phyloP scores from a whole-genome alignment of 2,797 vertebrate genomes.

The Aotus griseimembra region DNA sequence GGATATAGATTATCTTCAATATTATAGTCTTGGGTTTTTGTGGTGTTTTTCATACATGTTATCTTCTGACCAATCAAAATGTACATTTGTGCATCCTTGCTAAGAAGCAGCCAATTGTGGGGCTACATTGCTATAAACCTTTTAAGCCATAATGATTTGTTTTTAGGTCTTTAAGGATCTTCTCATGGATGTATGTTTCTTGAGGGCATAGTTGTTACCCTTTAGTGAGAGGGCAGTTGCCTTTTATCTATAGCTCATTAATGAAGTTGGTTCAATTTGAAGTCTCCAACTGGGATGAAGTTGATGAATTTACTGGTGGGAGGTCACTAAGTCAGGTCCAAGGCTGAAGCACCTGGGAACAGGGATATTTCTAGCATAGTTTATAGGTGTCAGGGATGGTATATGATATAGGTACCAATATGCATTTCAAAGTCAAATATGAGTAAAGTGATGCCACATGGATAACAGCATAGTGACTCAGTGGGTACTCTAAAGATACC shows the following conservation, averaged over 20 bases:
- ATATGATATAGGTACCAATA: not conserved
- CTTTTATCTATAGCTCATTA: not conserved
- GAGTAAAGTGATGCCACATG: not conserved
- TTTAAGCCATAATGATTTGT: not conserved
- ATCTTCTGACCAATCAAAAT: not conserved
- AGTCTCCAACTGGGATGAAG: not conserved
- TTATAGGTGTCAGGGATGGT: not conserved
- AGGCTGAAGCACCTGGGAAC: not conserved
- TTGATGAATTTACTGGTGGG: not conserved
- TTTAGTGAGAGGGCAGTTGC: not conserved
- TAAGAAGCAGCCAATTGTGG: not conserved
- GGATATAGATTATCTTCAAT: not conserved
- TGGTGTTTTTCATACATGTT: not conserved
- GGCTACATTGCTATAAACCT: not conserved
- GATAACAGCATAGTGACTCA: not conserved
- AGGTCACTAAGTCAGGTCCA: not conserved
- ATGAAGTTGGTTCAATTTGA: not conserved
- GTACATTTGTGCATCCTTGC: not conserved
- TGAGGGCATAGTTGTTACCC: not conserved
- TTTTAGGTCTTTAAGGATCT: not conserved
- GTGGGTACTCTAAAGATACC: not conserved
- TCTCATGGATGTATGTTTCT: not conserved
- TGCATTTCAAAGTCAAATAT: slow-evolving; percentile 31
- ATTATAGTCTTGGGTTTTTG: not conserved
- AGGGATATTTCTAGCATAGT: not conserved